phyloP scores from a whole-genome alignment of 2,888 invertebrate species.

The Archips crataeganus region DNA sequence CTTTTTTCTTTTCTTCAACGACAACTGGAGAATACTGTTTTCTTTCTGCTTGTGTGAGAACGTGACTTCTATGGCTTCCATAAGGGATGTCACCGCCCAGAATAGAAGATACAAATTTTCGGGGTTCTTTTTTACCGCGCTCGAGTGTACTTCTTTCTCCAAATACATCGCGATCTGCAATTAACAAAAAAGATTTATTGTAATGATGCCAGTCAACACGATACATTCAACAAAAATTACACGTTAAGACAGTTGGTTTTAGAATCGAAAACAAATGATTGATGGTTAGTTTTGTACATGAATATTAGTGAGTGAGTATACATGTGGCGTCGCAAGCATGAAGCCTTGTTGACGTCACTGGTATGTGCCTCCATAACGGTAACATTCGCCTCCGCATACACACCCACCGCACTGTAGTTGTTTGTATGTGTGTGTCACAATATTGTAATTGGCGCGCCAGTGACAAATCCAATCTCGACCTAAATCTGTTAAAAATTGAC shows the following conservation, averaged over 20 bases:
- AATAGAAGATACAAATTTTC: slow-evolving; percentile 92
- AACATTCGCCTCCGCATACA: slow-evolving; percentile 78
- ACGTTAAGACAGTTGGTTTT: neutral
- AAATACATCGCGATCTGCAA: slow-evolving; percentile 85
- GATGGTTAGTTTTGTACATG: neutral
- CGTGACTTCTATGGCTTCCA: slow-evolving; percentile 90
- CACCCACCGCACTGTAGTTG: slow-evolving; percentile 59
- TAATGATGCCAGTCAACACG: neutral
- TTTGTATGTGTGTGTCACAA: slow-evolving; percentile 60
- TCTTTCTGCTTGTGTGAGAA: slow-evolving; percentile 92
- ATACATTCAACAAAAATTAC: too few relatives aligned
- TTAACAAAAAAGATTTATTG: slow-evolving; percentile 48
- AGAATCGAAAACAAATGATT: neutral
- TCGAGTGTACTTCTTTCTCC: slow-evolving; percentile 71
- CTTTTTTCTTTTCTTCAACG: slow-evolving; percentile 84
- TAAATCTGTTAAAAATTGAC: slow-evolving; percentile 65
- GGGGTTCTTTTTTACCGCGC: slow-evolving; percentile 78
- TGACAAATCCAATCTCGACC: slow-evolving; percentile 76
- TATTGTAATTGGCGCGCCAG: slow-evolving; percentile 72
- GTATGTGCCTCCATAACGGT: slow-evolving; percentile 86
- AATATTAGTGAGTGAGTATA: slow-evolving; percentile 76
- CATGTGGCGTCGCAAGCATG: slow-evolving; percentile 76
- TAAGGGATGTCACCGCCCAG: slow-evolving; percentile 93
- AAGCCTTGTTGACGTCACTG: slow-evolving; percentile 83
- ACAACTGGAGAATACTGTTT: slow-evolving; percentile 90